phyloP scores from a whole-genome alignment of 1,140 invertebrate species.

The Belonocnema kinseyi region DNA sequence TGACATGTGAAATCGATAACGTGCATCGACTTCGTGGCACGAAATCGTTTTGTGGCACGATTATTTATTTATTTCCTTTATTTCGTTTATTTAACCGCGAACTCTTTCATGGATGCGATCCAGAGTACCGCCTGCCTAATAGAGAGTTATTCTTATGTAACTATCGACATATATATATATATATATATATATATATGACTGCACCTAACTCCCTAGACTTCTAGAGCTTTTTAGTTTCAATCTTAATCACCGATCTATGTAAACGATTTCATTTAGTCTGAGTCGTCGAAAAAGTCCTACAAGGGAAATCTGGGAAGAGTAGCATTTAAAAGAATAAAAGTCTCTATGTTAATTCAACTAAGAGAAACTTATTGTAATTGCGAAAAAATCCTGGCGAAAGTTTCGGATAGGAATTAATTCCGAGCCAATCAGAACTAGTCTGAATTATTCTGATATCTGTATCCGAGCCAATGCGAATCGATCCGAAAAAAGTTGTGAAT shows the following conservation, averaged over 20 bases:
- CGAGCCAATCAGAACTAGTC: too few relatives aligned
- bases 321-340: not conserved
- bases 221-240: not conserved
- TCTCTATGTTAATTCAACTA: too few relatives aligned
- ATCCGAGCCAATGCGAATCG: too few relatives aligned
- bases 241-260: constrained; percentile 22
- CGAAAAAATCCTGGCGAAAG: too few relatives aligned
- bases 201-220: not conserved
- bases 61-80: constrained; percentile 11
- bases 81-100: constrained; percentile 13
- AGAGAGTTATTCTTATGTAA: constrained; percentile 25
- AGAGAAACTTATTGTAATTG: too few relatives aligned
- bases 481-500: too few relatives aligned
- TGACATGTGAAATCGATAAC: constrained; percentile 28
- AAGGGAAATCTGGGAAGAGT: not conserved
- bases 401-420: too few relatives aligned
- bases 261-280: constrained; percentile 17
- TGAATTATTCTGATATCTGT: too few relatives aligned
- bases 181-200: not conserved
- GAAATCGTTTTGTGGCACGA: constrained; percentile 1
- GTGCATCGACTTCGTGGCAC: constrained; percentile 27
- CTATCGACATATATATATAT: not conserved
- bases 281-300: not conserved
- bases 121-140: constrained; percentile 13
- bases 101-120: constrained; percentile 2